Base-by-base conservation (phyloP, 2,113 vertebrate genomes). In the Phodopus roborovskii region DNA sequence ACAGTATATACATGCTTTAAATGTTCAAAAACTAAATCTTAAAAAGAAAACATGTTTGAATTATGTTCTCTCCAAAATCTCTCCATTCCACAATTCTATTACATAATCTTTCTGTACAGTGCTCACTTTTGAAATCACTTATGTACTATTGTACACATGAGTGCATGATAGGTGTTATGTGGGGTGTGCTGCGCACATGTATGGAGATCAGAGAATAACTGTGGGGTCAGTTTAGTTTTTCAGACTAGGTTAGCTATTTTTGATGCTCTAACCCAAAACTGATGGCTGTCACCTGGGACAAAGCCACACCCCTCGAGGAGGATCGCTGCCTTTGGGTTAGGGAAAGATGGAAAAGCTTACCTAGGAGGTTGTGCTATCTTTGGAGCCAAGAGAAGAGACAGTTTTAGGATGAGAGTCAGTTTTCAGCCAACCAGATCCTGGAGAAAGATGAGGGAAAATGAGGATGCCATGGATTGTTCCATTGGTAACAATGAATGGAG, bases 381-480 rank as follows among this genome's bases (percentile, higher is more conserved):
- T 78, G 60, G 33, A 92, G 15, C 42, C 24, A 58, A 48, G 28
- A 50, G 12, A 79, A 45, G 33, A 87, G 42, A 94, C 19, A 78
- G 42, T 50, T 93, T 88, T 39, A 88, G 58, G 42, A 10, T n/a
- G 56, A 96, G 42, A 92, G 22, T 33, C 19, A 68, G 33, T 78
- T 96, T 91, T 81, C 73, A 88, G 33, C 33, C 73, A 83, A 22
- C 45, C 24, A 89, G 11, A 81, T 58, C 36, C 91, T 48, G 3
- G 28, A 94, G 78, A 96, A 93, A 92, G 50, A 66, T 68, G 53
- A 78, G 60, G 39, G 30, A 82, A 26, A 92, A 88, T 48, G 64
- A 88, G n/a, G 11, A 42, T 58, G 56, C 26, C 70, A 90, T 16
- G 9, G 28, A 53, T 33, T 6, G 12, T 75, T 84, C 62, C 62